These are phyloP conservation scores for Anarhynchus alexandrinus DNA, from an alignment of 2,113 vertebrate genomes.

Conservation along the genomic window DNA sequence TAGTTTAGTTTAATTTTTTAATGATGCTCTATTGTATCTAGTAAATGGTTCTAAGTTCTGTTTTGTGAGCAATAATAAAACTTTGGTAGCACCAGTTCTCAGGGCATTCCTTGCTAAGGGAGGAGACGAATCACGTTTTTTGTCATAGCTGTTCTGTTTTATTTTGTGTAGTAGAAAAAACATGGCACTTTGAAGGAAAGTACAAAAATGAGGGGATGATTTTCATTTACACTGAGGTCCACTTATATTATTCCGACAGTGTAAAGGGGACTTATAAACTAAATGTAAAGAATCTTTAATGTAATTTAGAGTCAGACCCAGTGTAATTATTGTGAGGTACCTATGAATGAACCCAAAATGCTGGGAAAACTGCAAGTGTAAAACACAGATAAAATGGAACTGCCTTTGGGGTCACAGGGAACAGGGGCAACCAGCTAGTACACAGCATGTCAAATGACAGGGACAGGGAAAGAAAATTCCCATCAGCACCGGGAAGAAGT, in stretches of 20 bases:
- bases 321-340: neutral
- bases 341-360: neutral
- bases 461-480: neutral
- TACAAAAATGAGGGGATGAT: neutral
- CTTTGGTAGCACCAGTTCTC: neutral
- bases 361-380: neutral
- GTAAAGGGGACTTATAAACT: neutral
- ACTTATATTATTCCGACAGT: neutral
- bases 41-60: conserved; percentile 10
- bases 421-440: neutral
- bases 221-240: neutral
- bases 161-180: neutral
- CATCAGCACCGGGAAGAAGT: neutral
- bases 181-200: neutral
- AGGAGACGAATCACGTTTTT: neutral
- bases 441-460: neutral
- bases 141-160: neutral
- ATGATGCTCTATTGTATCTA: neutral
- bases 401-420: rapidly evolving
- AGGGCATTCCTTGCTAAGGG: neutral
- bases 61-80: conserved; percentile 31
- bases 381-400: neutral
- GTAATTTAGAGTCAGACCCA: neutral
- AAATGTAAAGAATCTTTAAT: neutral
- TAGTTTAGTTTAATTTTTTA: conserved; percentile 34